Conservation (phyloP, 2,797 vertebrate species). For the Centroberyx gerrardi region DNA sequence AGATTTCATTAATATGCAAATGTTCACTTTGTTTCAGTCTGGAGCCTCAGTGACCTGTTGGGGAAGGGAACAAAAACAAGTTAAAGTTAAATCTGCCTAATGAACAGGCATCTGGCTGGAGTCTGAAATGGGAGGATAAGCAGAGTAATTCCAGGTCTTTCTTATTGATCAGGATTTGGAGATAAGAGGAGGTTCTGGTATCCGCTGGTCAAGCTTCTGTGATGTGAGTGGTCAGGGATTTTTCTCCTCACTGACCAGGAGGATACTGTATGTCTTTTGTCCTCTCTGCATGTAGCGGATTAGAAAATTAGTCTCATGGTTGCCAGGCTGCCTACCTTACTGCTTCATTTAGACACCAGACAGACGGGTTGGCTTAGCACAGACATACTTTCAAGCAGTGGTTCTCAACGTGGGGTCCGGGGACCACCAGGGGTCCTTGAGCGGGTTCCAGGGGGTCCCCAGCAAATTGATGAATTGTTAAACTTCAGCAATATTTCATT, state of each 20-base stretch:
- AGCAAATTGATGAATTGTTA: too few relatives aligned
- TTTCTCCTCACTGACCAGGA: background rate
- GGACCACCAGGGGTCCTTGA: too few relatives aligned
- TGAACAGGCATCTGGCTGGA: constrained; percentile 1
- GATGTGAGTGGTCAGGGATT: background rate
- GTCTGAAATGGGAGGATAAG: background rate
- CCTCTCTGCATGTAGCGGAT: background rate
- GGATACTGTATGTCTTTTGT: background rate
- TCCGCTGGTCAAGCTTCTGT: background rate
- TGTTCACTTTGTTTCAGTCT: constrained; percentile 53
- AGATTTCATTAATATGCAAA: constrained; percentile 77
- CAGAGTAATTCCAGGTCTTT: background rate
- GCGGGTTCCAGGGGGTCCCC: too few relatives aligned
- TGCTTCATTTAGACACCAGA: too few relatives aligned
- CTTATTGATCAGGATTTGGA: background rate
- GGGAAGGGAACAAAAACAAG: constrained; percentile 36
- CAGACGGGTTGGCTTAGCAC: too few relatives aligned
- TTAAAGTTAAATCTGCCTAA: constrained; percentile 33
- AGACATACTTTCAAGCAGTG: too few relatives aligned
- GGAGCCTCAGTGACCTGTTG: constrained; percentile 58
- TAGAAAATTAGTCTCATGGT: background rate
- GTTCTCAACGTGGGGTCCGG: too few relatives aligned
- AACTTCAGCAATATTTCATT: too few relatives aligned
- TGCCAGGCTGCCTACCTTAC: background rate
- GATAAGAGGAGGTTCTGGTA: background rate